Conservation (phyloP, 2,888 invertebrate species). For the Chalcosyrphus nemorum region DNA sequence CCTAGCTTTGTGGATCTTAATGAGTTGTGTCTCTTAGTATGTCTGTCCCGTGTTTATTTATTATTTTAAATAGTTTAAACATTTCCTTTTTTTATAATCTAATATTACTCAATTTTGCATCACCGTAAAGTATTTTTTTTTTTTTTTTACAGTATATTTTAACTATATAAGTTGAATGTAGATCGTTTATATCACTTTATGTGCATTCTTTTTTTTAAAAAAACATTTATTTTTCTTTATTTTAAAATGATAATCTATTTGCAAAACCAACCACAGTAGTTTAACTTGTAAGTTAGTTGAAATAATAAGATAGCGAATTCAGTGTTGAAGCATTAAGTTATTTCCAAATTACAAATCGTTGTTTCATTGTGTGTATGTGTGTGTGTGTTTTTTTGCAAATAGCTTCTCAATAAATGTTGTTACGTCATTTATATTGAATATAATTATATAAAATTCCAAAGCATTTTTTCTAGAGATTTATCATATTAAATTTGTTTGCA, state of each 20-base stretch:
- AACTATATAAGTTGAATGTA: slow-evolving; percentile 7
- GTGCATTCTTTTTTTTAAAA: slow-evolving; percentile 9
- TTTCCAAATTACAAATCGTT: background rate
- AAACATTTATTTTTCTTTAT: background rate
- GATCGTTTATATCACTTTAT: slow-evolving; percentile 30
- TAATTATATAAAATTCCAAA: slow-evolving; percentile 13
- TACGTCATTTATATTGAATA: slow-evolving; percentile 2
- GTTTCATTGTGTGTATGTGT: background rate
- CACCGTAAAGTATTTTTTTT: background rate
- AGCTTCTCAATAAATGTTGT: background rate
- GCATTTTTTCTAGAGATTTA: background rate
- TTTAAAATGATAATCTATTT: background rate
- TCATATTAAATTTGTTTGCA: background rate
- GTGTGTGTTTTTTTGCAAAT: background rate
- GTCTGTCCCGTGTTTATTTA: background rate
- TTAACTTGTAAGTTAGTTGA: background rate
- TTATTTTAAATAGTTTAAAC: background rate
- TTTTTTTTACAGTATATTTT: slow-evolving; percentile 19
- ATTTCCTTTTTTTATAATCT: background rate
- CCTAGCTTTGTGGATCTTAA: background rate
- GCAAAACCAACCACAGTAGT: background rate
- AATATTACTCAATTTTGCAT: background rate
- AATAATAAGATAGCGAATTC: background rate
- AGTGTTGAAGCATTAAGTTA: background rate
- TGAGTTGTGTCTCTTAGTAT: background rate